Evolutionary conservation across 2,888 invertebrate species (phyloP), one percentile per base, ranked within the genome.

Genomic region (Sipunculus nudus): DNA sequence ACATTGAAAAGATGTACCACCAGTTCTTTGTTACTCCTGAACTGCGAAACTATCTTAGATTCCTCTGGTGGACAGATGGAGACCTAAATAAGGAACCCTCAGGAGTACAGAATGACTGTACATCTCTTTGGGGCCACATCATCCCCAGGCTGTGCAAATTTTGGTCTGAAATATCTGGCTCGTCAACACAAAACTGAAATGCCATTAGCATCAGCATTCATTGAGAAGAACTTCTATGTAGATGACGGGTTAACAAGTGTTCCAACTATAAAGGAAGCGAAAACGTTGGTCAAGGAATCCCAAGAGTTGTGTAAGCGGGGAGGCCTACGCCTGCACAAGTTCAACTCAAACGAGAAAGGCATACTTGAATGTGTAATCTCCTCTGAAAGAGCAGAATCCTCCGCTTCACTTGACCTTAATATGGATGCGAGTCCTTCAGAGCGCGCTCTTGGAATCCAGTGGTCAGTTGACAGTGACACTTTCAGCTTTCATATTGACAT

Each of bases 1-100:
- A 67, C 41, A 55, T 69, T 21, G 63, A 67, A 40, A 25, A 31
- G 2, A 69, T 69, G 62, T 67, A 62, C 49, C 55, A 62, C 23
- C 53, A 59, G 26, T 54, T 66, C 21, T 10, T 4, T 1, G 65
- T 69, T 0, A n/a, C 39, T 13, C 21, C 10, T 16, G 21, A 29
- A 10, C 58, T 64, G 28, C 28, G 50, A 29, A 53, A 61, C 21
- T 61, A 53, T 28, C 29, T 58, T 3, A 25, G 50, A 29, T 65
- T 65, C 31, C 39, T 63, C 6, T 65, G 61, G 62, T 63, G 58
- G 52, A 45, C 59, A 23, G 45, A 52, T 56, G 56, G 55, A 1
- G 43, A 50, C 26, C 5, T 43, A 16, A 16, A 13, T 13, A 23
- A 29, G 6, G 21, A 43, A 29, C 45, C 45, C 2, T 10, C 16